Conservation (phyloP, 2,113 vertebrate genomes). For the Carassius carassius region DNA sequence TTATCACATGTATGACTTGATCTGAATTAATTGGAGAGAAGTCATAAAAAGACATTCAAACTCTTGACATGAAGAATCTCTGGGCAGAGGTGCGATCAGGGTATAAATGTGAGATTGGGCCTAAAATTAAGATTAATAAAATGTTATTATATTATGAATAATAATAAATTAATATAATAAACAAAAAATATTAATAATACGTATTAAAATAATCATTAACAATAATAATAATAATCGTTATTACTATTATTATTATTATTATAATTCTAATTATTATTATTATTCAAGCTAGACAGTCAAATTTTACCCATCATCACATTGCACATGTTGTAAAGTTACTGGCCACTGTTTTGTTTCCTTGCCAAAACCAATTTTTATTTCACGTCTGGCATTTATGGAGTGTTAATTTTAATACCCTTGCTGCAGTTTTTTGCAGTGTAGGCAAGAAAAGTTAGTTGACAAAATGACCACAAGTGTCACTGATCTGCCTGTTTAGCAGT, state of each 20-base stretch:
- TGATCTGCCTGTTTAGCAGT: constrained; percentile 12
- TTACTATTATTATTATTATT: too few species aligned
- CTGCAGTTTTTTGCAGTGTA: background rate
- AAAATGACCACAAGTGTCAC: constrained; percentile 14
- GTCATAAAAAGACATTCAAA: background rate
- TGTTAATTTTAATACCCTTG: background rate
- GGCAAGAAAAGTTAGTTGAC: background rate
- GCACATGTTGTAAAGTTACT: background rate
- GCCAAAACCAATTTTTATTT: background rate
- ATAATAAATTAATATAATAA: too few species aligned
- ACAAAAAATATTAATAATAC: too few species aligned
- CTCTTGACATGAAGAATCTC: background rate
- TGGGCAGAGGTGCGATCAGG: background rate
- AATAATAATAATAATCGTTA: too few species aligned
- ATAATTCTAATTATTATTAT: too few species aligned
- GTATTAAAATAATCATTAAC: too few species aligned
- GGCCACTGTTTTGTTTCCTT: background rate
- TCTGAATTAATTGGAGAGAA: background rate
- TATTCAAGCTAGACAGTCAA: too few species aligned
- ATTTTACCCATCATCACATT: background rate
- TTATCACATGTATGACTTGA: background rate
- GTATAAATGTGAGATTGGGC: background rate
- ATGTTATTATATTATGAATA: too few species aligned
- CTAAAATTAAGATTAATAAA: too few species aligned
- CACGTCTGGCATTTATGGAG: background rate